Evolutionary conservation across 2,113 vertebrate genomes (phyloP).

Genomic region (Hyperopisus bebe): DNA sequence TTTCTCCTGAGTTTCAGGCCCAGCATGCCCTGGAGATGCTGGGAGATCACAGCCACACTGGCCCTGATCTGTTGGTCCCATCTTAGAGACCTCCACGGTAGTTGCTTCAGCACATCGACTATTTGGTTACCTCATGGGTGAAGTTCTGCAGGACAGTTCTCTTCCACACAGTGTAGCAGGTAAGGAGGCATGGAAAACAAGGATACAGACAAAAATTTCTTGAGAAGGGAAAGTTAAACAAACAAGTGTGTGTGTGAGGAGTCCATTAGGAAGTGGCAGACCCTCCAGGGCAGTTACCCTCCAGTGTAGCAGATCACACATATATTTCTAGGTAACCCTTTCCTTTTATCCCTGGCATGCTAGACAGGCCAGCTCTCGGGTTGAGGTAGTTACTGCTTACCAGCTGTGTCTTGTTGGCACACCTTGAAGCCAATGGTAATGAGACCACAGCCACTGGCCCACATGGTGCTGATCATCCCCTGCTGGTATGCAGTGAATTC

Average conservation of each 20-base stretch:
- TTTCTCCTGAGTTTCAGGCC: neutral
- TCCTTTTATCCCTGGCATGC: neutral
- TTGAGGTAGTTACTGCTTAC: neutral
- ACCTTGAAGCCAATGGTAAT: neutral
- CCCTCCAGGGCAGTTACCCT: too few species aligned
- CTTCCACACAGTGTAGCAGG: too few species aligned
- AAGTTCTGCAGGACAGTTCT: too few species aligned
- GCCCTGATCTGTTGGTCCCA: neutral
- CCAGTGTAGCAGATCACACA: neutral
- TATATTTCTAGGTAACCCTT: neutral
- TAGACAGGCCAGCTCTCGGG: neutral
- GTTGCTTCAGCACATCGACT: neutral
- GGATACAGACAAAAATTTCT: too few species aligned
- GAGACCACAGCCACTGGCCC: neutral
- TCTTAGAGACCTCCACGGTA: neutral
- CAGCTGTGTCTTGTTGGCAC: neutral
- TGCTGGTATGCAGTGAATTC: neutral
- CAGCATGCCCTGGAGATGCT: neutral
- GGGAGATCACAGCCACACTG: neutral
- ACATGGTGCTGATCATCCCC: neutral
- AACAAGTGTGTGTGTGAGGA: too few species aligned
- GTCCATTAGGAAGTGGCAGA: too few species aligned
- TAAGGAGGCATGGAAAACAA: too few species aligned
- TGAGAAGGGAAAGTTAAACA: too few species aligned
- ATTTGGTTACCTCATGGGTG: too few species aligned